phyloP scores from a whole-genome alignment of 2,797 vertebrate species.

The Mus spretus region DNA sequence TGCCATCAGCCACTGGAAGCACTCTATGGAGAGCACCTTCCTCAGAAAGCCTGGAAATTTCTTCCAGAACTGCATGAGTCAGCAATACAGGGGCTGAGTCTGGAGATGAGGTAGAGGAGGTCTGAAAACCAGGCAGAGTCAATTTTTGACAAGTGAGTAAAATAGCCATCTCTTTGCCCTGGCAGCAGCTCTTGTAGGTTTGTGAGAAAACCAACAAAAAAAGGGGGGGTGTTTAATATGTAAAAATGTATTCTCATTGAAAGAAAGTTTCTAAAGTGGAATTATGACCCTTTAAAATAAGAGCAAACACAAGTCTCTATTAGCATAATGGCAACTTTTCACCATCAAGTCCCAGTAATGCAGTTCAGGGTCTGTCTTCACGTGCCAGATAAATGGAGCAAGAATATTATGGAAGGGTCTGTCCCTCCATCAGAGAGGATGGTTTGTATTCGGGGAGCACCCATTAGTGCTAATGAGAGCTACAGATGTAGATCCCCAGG shows the following conservation, averaged over 20 bases:
- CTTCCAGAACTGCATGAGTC: neutral
- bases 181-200: neutral
- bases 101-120: neutral
- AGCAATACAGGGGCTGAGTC: neutral
- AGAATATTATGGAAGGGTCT: constrained; percentile 57
- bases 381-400: constrained; percentile 56
- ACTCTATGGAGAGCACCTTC: neutral
- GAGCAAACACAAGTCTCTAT: constrained; percentile 74
- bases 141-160: neutral
- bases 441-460: constrained; percentile 48
- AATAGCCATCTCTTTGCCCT: neutral
- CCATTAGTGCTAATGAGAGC: constrained; percentile 78
- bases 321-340: constrained; percentile 57
- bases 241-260: constrained; percentile 55
- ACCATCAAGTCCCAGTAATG: constrained; percentile 40
- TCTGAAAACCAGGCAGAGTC: neutral
- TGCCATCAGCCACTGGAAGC: neutral
- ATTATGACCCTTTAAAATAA: constrained; percentile 62
- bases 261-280: constrained; percentile 70
- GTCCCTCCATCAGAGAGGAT: constrained; percentile 47
- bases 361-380: constrained; percentile 55
- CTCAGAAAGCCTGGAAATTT: neutral
- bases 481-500: constrained; percentile 81
- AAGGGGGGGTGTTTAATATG: constrained; percentile 58
- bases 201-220: neutral